Evolutionary conservation across 1,140 invertebrate genomes (phyloP).

Genomic region (Drosophila busckii): DNA sequence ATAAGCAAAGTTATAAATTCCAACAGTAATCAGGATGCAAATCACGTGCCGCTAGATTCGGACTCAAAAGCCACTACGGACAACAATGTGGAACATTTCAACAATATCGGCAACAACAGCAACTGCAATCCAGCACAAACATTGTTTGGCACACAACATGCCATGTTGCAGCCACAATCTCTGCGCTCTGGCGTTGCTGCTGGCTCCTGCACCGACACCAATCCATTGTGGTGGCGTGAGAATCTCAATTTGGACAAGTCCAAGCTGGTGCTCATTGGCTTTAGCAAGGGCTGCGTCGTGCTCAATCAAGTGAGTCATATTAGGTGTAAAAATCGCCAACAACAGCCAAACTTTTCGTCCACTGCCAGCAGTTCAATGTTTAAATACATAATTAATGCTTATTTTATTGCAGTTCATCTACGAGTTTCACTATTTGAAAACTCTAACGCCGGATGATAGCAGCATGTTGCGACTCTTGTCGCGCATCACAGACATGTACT

Average conservation of each 20-base stretch:
- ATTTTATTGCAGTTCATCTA: conserved; percentile 82
- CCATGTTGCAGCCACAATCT: conserved; percentile 28
- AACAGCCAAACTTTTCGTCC: conserved; percentile 11
- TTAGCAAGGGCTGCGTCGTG: conserved; percentile 95
- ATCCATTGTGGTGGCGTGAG: conserved; percentile 79
- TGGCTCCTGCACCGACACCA: no score
- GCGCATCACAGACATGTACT: conserved; percentile 87
- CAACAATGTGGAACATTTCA: conserved; percentile 64
- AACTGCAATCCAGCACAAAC: conserved; percentile 37
- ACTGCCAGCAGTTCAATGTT: background rate
- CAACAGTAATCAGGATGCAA: conserved; percentile 37
- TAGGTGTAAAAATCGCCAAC: conserved; percentile 72
- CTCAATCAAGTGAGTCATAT: conserved; percentile 85
- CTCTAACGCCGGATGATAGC: conserved; percentile 82
- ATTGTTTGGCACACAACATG: conserved; percentile 21
- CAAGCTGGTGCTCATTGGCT: conserved; percentile 86
- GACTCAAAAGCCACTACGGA: conserved; percentile 30
- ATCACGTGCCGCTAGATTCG: conserved; percentile 28
- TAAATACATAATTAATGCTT: background rate
- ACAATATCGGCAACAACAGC: conserved; percentile 46
- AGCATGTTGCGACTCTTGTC: conserved; percentile 82
- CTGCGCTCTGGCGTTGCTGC: no score
- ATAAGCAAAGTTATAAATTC: conserved; percentile 30
- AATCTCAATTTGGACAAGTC: conserved; percentile 80
- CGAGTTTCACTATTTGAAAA: conserved; percentile 88